Evolutionary conservation across 2,797 vertebrate genomes (phyloP).

Genomic region (Staurois parvus): DNA sequence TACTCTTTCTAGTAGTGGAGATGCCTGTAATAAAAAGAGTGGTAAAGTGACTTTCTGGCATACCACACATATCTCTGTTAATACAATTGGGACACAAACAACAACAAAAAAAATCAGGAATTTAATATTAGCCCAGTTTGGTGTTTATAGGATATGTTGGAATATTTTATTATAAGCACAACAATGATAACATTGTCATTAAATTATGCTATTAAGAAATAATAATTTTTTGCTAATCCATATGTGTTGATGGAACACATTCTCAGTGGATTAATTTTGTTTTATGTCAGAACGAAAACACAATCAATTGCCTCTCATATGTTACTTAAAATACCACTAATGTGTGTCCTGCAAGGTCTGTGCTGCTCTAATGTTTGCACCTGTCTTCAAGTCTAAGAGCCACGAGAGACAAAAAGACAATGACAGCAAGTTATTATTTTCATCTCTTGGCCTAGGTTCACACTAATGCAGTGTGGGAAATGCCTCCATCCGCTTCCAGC

Average conservation of each 20-base stretch:
- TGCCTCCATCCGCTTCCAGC: too few relatives aligned
- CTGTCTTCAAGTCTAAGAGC: neutral
- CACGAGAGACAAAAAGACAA: neutral
- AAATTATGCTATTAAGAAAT: neutral
- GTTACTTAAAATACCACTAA: conserved; percentile 1
- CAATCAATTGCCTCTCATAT: neutral
- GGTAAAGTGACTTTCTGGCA: neutral
- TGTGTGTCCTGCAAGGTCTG: neutral
- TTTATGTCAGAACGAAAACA: neutral
- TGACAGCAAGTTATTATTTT: neutral
- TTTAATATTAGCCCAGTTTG: too few relatives aligned
- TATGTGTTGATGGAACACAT: neutral
- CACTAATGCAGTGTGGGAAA: too few relatives aligned
- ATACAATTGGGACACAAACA: neutral
- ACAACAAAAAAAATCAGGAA: neutral
- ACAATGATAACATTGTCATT: neutral
- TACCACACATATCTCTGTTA: neutral
- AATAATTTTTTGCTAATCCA: neutral
- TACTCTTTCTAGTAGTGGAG: neutral
- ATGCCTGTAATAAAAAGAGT: too few relatives aligned
- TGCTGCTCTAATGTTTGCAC: neutral
- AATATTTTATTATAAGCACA: neutral
- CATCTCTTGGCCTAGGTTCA: too few relatives aligned
- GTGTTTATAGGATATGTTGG: neutral
- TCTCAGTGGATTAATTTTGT: neutral